Evolutionary conservation across 2,113 vertebrate genomes (phyloP).

Genomic region (Aplodontia rufa): DNA sequence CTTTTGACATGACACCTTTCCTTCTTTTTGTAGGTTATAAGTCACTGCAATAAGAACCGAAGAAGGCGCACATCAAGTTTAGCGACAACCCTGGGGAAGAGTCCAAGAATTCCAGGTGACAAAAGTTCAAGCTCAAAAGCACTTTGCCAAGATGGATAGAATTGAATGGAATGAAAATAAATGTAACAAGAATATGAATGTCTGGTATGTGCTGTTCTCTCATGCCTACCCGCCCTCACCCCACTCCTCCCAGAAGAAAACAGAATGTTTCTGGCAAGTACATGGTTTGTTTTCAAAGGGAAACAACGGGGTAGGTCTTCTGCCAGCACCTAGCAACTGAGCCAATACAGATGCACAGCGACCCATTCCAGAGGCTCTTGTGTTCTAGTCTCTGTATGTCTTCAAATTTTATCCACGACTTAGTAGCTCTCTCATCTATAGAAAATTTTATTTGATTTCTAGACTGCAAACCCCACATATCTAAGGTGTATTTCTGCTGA

Average conservation of each 20-base stretch:
- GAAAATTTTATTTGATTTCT: background rate
- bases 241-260: fast-evolving
- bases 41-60: background rate
- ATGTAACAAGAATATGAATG: background rate
- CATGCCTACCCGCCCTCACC: background rate
- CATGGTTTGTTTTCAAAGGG: background rate
- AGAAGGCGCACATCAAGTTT: background rate
- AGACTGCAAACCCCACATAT: background rate
- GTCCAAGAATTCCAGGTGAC: background rate
- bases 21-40: background rate
- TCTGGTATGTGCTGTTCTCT: background rate
- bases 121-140: background rate
- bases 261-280: background rate
- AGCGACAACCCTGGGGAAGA: background rate
- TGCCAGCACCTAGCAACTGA: background rate
- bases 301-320: background rate
- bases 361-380: background rate
- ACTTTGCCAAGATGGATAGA: background rate
- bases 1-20: background rate
- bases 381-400: background rate
- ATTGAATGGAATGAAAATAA: background rate
- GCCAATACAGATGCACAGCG: background rate
- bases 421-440: background rate
- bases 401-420: background rate
- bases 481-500: background rate